phyloP scores from a whole-genome alignment of 2,113 vertebrate genomes.

The Pseudois nayaur region DNA sequence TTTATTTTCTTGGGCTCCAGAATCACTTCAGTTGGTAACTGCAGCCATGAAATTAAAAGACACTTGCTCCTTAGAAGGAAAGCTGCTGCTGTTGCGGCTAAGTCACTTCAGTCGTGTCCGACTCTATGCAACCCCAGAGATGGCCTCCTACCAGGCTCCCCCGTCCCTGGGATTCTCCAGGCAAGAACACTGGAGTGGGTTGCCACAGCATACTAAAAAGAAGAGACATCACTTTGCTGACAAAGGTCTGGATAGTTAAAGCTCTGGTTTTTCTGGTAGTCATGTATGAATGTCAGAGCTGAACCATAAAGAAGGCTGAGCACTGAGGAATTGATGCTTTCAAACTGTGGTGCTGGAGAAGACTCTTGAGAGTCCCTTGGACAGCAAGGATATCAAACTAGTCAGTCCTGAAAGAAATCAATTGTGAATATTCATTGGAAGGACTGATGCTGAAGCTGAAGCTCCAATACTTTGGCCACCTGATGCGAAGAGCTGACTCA shows the following conservation, averaged over 20 bases:
- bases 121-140: too few relatives aligned
- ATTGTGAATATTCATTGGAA: not conserved
- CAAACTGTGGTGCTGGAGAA: not conserved
- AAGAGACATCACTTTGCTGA: not conserved
- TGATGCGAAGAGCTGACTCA: not conserved
- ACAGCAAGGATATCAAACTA: not conserved
- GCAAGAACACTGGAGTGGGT: too few relatives aligned
- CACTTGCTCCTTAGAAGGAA: not conserved
- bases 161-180: too few relatives aligned
- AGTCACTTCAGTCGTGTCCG: too few relatives aligned
- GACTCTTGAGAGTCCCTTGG: not conserved
- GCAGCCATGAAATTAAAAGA: not conserved
- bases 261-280: not conserved
- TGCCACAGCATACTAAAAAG: not conserved
- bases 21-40: not conserved
- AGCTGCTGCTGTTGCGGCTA: not conserved
- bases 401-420: not conserved
- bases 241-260: not conserved
- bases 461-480: not conserved
- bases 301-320: not conserved
- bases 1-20: not conserved
- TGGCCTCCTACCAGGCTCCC: too few relatives aligned
- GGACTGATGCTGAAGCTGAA: not conserved
- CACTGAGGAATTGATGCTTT: not conserved
- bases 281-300: not conserved